Conservation (phyloP, 2,797 vertebrate species). For the Mus minutoides region DNA sequence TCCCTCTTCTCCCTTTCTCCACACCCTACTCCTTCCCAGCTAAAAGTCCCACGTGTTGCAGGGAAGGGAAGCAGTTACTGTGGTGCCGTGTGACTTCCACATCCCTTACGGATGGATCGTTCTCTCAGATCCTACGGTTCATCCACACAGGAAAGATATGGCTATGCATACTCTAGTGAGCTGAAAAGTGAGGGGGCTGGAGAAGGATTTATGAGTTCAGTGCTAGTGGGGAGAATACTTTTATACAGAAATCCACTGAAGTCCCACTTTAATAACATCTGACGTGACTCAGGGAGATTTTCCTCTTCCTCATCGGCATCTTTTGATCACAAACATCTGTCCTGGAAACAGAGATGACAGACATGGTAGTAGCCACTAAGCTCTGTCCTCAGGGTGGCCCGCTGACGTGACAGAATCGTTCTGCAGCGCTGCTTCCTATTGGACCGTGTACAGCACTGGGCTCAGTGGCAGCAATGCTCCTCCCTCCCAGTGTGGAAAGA, state of each 20-base stretch:
- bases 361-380: background rate
- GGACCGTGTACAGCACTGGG: background rate
- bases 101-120: background rate
- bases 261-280: background rate
- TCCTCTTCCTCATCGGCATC: background rate
- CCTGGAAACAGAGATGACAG: background rate
- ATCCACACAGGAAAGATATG: constrained; percentile 37
- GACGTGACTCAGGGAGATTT: background rate
- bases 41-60: background rate
- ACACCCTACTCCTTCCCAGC: background rate
- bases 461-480: background rate
- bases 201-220: constrained; percentile 25
- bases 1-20: too few species aligned
- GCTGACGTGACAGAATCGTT: background rate
- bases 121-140: background rate
- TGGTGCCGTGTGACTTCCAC: background rate
- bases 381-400: background rate
- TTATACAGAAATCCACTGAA: background rate
- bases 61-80: background rate
- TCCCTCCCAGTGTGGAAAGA: background rate
- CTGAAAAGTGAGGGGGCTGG: constrained; percentile 17
- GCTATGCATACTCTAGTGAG: constrained; percentile 19
- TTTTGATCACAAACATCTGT: background rate
- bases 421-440: background rate
- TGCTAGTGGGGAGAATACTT: constrained; percentile 25